Evolutionary conservation across 35 echinoderm and acorn worm species (phyloP).

Genomic region (Ophioderma brevispina): DNA sequence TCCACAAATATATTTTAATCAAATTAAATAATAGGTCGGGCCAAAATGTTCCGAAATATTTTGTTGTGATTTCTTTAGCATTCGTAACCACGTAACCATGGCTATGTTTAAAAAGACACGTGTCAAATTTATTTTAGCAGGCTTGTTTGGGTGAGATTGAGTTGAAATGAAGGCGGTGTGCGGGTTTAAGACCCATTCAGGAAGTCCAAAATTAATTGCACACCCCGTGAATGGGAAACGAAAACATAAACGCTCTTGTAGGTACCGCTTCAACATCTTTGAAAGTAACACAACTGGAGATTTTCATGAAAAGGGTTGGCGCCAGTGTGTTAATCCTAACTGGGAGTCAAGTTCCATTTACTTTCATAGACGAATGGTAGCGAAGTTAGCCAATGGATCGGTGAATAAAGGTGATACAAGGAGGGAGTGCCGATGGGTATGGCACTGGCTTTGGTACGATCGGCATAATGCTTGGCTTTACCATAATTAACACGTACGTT

Average conservation of each 20-base stretch:
- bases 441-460: too few relatives aligned
- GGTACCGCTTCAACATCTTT: conserved; percentile 4
- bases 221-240: not conserved
- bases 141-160: too few relatives aligned
- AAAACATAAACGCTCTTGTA: not conserved
- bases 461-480: not conserved
- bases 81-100: too few relatives aligned
- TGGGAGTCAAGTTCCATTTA: not conserved
- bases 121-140: too few relatives aligned
- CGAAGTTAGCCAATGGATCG: not conserved
- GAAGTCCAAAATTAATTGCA: conserved; percentile 1
- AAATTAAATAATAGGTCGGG: too few relatives aligned
- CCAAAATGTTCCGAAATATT: too few relatives aligned
- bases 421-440: too few relatives aligned
- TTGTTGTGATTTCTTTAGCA: too few relatives aligned
- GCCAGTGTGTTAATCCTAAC: not conserved
- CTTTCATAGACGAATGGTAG: not conserved
- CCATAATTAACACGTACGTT: not conserved
- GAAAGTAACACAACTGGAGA: not conserved
- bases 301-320: not conserved
- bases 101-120: too few relatives aligned
- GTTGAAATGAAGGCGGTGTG: not conserved
- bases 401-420: not conserved
- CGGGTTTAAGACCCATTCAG: not conserved
- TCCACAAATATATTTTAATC: too few relatives aligned